Evolutionary conservation across 2,888 invertebrate species (phyloP).

Genomic region (Phyllotreta striolata): DNA sequence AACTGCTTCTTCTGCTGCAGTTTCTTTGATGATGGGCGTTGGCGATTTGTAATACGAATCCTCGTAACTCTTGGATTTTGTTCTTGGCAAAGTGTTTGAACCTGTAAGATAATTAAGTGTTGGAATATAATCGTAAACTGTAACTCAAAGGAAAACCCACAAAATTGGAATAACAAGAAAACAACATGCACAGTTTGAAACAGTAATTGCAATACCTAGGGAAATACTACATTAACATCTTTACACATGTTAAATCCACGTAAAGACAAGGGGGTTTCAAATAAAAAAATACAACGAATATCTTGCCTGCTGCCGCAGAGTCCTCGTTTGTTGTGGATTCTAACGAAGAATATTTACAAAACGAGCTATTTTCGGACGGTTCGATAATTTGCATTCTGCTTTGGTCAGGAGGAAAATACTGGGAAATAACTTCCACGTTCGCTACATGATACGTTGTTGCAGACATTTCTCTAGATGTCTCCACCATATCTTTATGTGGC

Average conservation of each 20-base stretch:
- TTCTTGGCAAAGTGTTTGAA: conserved; percentile 52
- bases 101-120: conserved; percentile 38
- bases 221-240: neutral
- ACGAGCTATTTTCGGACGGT: conserved; percentile 57
- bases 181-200: neutral
- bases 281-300: conserved; percentile 4
- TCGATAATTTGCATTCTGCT: conserved; percentile 41
- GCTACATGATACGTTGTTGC: conserved; percentile 58
- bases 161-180: neutral
- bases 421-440: conserved; percentile 56
- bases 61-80: conserved; percentile 48
- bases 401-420: conserved; percentile 51
- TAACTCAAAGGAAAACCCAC: neutral
- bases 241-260: conserved; percentile 5
- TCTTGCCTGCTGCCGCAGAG: conserved; percentile 38
- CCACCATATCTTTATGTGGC: conserved; percentile 39
- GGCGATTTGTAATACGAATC: conserved; percentile 55
- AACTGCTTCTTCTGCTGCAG: conserved; percentile 43
- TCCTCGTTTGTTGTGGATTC: conserved; percentile 33
- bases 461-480: conserved; percentile 55
- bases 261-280: neutral
- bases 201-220: neutral
- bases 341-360: conserved; percentile 52
- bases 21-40: conserved; percentile 55
- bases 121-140: neutral